These are phyloP conservation scores for Pteruthius melanotis DNA, from an alignment of 2,113 vertebrate species.

Conservation along the genomic window DNA sequence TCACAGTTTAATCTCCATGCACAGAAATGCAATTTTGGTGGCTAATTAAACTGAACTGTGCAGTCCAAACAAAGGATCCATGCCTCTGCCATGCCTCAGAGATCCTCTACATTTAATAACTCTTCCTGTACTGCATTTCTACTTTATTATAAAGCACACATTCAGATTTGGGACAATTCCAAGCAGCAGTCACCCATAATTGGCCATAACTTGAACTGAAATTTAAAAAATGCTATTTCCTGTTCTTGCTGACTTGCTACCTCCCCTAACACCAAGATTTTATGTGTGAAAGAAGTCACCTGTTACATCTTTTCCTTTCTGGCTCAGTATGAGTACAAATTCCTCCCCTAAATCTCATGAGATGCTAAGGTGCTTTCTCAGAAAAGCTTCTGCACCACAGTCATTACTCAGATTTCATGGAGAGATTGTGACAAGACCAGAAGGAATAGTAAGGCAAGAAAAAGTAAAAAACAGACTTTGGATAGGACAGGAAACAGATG, in stretches of 20 bases:
- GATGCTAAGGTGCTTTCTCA: not conserved
- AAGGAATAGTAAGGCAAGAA: not conserved
- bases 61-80: not conserved
- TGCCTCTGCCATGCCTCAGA: not conserved
- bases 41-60: not conserved
- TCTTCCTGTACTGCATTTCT: not conserved
- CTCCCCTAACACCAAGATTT: not conserved
- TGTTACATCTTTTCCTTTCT: not conserved
- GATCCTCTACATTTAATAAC: not conserved
- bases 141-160: not conserved
- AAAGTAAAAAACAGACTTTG: not conserved
- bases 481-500: not conserved
- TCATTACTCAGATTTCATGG: not conserved
- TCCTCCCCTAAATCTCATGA: not conserved
- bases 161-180: not conserved
- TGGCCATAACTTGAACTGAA: not conserved
- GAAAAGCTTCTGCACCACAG: not conserved
- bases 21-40: not conserved
- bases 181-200: not conserved
- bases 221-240: not conserved
- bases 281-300: not conserved
- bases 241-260: not conserved
- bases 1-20: not conserved
- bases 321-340: not conserved
- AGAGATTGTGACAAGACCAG: not conserved